Conservation (phyloP, 1,140 invertebrate genomes). For the Sitophilus oryzae region DNA sequence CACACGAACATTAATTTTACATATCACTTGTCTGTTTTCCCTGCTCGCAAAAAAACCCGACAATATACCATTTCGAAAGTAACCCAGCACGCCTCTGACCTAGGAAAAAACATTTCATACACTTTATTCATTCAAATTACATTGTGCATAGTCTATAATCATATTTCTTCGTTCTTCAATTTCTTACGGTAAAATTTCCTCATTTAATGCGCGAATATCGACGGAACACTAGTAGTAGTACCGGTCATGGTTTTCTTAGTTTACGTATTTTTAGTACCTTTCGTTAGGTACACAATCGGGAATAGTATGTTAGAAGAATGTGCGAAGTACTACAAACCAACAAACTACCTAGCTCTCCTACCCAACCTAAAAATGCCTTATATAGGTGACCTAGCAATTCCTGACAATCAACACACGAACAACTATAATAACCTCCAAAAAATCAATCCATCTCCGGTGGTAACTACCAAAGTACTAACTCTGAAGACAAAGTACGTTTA, state of each 20-base stretch:
- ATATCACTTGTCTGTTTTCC: no score
- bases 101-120: background rate
- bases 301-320: slow-evolving; percentile 28
- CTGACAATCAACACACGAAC: slow-evolving; percentile 18
- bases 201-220: no score
- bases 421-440: slow-evolving; percentile 13
- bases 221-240: no score
- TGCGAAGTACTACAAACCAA: slow-evolving; percentile 34
- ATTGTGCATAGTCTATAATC: background rate
- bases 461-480: slow-evolving; percentile 36
- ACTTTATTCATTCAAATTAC: background rate
- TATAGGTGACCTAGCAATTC: slow-evolving; percentile 33
- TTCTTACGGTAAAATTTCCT: background rate
- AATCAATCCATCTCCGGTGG: slow-evolving; percentile 31
- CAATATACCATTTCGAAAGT: no score
- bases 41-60: no score
- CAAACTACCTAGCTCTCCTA: slow-evolving; percentile 36
- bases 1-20: no score
- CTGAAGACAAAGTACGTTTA: slow-evolving; percentile 37
- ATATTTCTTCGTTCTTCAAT: background rate
- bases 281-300: slow-evolving; percentile 7
- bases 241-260: slow-evolving; percentile 21
- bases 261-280: slow-evolving; percentile 11
- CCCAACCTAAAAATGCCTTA: slow-evolving; percentile 37
- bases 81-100: background rate